phyloP scores from a whole-genome alignment of 2,888 invertebrate species.

The Drosophila yooni region DNA sequence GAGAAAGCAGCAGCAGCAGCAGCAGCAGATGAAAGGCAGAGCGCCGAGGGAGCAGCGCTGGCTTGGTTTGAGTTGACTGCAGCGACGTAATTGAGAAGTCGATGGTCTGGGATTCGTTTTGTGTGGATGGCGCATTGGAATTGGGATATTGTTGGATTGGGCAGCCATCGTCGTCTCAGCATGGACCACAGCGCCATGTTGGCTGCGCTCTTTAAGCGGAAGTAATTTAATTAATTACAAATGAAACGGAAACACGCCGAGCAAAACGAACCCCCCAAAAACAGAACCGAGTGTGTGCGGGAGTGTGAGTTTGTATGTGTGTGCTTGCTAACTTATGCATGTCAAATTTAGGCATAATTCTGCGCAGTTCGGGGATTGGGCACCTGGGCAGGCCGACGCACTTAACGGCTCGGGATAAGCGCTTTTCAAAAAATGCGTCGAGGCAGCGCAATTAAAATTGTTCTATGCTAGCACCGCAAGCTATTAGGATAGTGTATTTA shows the following conservation, averaged over 20 bases:
- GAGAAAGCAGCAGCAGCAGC: neutral
- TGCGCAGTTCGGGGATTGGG: slow-evolving; percentile 5
- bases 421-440: slow-evolving; percentile 55
- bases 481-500: slow-evolving; percentile 51
- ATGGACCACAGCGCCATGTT: slow-evolving; percentile 42
- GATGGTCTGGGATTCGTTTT: slow-evolving; percentile 46
- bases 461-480: slow-evolving; percentile 51
- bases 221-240: slow-evolving; percentile 83
- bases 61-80: slow-evolving; percentile 29
- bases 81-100: slow-evolving; percentile 73
- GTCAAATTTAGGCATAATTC: slow-evolving; percentile 51
- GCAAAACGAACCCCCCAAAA: slow-evolving; percentile 39
- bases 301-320: neutral
- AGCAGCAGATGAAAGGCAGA: neutral
- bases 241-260: slow-evolving; percentile 77
- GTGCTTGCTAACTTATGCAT: slow-evolving; percentile 25
- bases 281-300: neutral
- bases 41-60: neutral
- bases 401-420: slow-evolving; percentile 45
- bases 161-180: slow-evolving; percentile 47
- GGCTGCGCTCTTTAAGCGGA: slow-evolving; percentile 76
- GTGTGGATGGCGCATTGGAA: slow-evolving; percentile 19
- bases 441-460: slow-evolving; percentile 69
- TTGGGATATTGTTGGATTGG: slow-evolving; percentile 24
- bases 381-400: slow-evolving; percentile 7